A percentile compares a stretch with the other conserved stretches of the same genome.
Evolutionary conservation across 2,797 vertebrate species (phyloP).

Genomic region (Enteromius fasciolatus): DNA sequence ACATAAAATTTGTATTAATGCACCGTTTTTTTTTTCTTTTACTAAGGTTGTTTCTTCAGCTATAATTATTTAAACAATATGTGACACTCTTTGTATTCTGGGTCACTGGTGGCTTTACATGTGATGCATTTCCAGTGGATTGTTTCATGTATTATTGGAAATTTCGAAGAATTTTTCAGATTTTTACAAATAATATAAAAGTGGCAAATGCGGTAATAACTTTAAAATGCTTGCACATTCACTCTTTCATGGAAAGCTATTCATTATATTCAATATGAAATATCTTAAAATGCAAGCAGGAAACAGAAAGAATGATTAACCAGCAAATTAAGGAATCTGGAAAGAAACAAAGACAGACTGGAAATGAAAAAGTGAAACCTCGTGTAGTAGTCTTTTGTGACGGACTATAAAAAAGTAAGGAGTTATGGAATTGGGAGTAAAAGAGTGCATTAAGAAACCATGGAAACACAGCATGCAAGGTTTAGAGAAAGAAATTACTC

Average conservation of each 20-base stretch:
- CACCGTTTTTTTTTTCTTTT: neutral
- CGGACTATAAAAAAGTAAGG: constrained; percentile 33
- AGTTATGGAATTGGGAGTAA: constrained; percentile 27
- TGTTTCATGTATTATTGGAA: neutral
- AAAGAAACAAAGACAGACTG: neutral
- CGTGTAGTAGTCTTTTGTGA: constrained; percentile 34
- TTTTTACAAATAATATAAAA: neutral
- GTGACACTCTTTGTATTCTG: neutral
- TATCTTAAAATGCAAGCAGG: neutral
- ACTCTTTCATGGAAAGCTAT: neutral
- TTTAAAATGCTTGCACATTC: neutral
- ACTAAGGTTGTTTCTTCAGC: neutral
- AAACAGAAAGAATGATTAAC: constrained; percentile 1
- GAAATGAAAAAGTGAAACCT: neutral
- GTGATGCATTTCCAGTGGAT: neutral
- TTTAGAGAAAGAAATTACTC: constrained; percentile 46
- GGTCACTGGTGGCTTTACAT: neutral
- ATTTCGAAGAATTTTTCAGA: neutral
- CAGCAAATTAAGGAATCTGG: neutral
- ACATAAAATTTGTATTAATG: neutral
- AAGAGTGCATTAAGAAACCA: constrained; percentile 43
- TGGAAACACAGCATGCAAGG: constrained; percentile 42
- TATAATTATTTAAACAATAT: neutral
- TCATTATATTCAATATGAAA: neutral
- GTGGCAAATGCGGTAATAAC: neutral